phyloP scores from a whole-genome alignment of 2,888 invertebrate species.

The Pegoplata infirma region DNA sequence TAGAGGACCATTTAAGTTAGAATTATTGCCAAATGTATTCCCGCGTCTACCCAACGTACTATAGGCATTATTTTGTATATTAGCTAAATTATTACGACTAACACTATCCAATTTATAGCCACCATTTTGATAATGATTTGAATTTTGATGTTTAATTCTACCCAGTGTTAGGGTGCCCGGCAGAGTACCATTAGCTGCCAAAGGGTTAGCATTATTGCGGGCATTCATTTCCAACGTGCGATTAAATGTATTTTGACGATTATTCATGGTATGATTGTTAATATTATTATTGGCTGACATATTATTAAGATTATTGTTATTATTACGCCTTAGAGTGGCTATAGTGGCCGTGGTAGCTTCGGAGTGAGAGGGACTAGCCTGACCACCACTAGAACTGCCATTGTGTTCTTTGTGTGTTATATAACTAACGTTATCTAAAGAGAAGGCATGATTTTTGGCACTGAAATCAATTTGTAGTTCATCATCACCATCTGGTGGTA shows the following conservation, averaged over 20 bases:
- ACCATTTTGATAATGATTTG: constrained; percentile 77
- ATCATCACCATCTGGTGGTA: constrained; percentile 89
- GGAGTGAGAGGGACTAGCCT: constrained; percentile 88
- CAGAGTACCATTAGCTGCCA: constrained; percentile 72
- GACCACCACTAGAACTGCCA: constrained; percentile 79
- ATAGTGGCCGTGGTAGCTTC: constrained; percentile 90
- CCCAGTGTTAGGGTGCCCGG: constrained; percentile 77
- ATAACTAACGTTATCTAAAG: constrained; percentile 92
- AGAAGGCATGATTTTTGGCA: constrained; percentile 91
- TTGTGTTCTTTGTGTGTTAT: constrained; percentile 86
- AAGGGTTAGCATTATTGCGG: constrained; percentile 76
- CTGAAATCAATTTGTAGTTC: constrained; percentile 92
- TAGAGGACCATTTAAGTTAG: constrained; percentile 67
- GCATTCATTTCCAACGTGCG: constrained; percentile 77
- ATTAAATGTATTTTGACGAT: constrained; percentile 77
- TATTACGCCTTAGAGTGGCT: constrained; percentile 79
- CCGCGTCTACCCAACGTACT: constrained; percentile 76
- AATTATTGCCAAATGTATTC: constrained; percentile 75
- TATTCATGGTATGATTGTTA: constrained; percentile 73
- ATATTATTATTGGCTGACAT: constrained; percentile 80
- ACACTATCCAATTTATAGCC: constrained; percentile 76
- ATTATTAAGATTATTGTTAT: constrained; percentile 84
- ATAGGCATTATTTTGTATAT: constrained; percentile 75
- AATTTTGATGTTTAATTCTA: constrained; percentile 76
- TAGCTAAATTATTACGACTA: constrained; percentile 75